phyloP scores from a whole-genome alignment of 2,888 invertebrate genomes.

The Sarcophaga subvicina region DNA sequence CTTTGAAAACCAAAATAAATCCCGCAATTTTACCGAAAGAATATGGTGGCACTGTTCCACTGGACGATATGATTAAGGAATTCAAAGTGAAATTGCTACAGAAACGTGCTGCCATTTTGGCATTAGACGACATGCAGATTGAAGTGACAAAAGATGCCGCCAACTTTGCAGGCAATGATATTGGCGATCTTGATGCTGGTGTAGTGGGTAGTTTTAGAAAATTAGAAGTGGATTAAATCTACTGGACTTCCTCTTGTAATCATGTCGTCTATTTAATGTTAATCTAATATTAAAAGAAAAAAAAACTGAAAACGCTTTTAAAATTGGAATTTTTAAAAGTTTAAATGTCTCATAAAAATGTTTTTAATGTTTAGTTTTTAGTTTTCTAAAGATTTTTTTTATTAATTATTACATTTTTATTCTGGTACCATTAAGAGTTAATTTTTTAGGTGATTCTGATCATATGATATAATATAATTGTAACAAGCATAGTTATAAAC shows the following conservation, averaged over 20 bases:
- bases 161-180: conserved; percentile 84
- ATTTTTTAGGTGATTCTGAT: conserved; percentile 1
- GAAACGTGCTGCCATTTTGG: conserved; percentile 86
- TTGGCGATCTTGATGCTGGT: conserved; percentile 87
- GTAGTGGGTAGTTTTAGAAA: conserved; percentile 93
- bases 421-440: conserved; percentile 34
- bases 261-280: background rate
- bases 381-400: background rate
- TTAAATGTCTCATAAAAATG: background rate
- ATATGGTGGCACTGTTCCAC: conserved; percentile 92
- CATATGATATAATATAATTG: background rate
- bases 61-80: conserved; percentile 90
- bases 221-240: conserved; percentile 88
- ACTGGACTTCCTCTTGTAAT: background rate
- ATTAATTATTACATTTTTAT: conserved; percentile 11
- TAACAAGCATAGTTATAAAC: background rate
- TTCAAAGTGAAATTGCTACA: conserved; percentile 86
- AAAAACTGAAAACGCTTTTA: background rate
- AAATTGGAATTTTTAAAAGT: background rate
- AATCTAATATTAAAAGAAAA: background rate
- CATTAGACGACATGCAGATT: conserved; percentile 89
- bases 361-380: conserved; percentile 33
- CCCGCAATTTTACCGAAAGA: conserved; percentile 91
- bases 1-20: conserved; percentile 88
- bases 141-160: conserved; percentile 84